These are phyloP conservation scores for Diachasma alloeum DNA, from an alignment of 1,140 invertebrate genomes.

Conservation along the genomic window DNA sequence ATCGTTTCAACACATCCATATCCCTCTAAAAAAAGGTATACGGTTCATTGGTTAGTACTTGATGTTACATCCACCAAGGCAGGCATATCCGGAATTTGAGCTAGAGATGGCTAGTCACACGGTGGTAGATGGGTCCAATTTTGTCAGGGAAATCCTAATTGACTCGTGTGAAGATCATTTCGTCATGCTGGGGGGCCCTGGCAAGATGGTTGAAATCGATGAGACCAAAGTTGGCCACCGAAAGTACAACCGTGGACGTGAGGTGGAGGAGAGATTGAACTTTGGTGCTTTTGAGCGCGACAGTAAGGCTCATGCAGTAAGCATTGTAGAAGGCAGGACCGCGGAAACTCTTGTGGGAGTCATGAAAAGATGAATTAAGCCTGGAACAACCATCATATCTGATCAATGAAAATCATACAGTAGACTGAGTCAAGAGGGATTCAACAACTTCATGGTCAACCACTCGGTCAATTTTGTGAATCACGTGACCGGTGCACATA, in stretches of 20 bases:
- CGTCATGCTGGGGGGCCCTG: slow-evolving; percentile 24
- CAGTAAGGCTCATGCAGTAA: slow-evolving; percentile 24
- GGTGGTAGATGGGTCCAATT: slow-evolving; percentile 23
- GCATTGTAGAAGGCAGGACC: slow-evolving; percentile 24
- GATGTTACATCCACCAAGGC: not conserved
- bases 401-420: slow-evolving; percentile 43
- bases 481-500: slow-evolving; percentile 30
- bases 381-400: slow-evolving; percentile 36
- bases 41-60: not conserved
- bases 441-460: slow-evolving; percentile 34
- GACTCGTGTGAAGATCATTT: not conserved
- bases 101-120: not conserved
- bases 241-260: slow-evolving; percentile 40
- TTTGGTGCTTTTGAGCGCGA: slow-evolving; percentile 47
- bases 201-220: slow-evolving; percentile 39
- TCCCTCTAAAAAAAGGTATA: no score
- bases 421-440: slow-evolving; percentile 28
- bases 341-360: slow-evolving; percentile 23
- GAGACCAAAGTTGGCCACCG: slow-evolving; percentile 39
- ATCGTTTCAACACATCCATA: no score
- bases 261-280: slow-evolving; percentile 50
- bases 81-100: not conserved
- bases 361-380: slow-evolving; percentile 31
- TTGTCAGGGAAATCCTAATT: not conserved
- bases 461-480: slow-evolving; percentile 37